phyloP scores from a whole-genome alignment of 2,888 invertebrate species.

The Melangyna quadrimaculata region DNA sequence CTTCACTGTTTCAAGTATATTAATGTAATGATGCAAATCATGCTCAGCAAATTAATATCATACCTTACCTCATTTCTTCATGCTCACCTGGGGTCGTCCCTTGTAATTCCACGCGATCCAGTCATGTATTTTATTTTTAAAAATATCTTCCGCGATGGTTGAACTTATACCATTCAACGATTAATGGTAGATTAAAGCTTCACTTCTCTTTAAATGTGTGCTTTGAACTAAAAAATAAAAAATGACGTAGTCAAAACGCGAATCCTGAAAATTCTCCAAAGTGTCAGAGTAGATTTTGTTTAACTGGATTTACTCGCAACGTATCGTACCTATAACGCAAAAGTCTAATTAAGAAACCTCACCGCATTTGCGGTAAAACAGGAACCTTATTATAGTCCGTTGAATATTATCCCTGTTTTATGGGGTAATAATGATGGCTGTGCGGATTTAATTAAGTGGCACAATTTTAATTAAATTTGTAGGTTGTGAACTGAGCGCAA shows the following conservation, averaged over 20 bases:
- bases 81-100: too few relatives aligned
- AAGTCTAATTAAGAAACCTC: conserved; percentile 65
- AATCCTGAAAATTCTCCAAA: conserved; percentile 41
- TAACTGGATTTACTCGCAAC: conserved; percentile 47
- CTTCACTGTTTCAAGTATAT: too few relatives aligned
- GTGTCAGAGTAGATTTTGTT: conserved; percentile 50
- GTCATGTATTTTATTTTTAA: too few relatives aligned
- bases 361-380: conserved; percentile 64
- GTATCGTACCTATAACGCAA: conserved; percentile 22
- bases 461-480: conserved; percentile 69
- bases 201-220: neutral
- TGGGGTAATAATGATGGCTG: conserved; percentile 67
- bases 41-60: too few relatives aligned
- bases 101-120: too few relatives aligned
- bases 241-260: neutral
- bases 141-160: neutral
- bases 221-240: neutral
- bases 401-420: conserved; percentile 60
- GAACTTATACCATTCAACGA: neutral
- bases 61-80: too few relatives aligned
- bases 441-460: conserved; percentile 68
- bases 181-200: neutral
- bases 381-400: conserved; percentile 67
- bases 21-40: too few relatives aligned
- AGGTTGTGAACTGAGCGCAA: conserved; percentile 22